Evolutionary conservation across 2,797 vertebrate species (phyloP).

Genomic region (Netta rufina): DNA sequence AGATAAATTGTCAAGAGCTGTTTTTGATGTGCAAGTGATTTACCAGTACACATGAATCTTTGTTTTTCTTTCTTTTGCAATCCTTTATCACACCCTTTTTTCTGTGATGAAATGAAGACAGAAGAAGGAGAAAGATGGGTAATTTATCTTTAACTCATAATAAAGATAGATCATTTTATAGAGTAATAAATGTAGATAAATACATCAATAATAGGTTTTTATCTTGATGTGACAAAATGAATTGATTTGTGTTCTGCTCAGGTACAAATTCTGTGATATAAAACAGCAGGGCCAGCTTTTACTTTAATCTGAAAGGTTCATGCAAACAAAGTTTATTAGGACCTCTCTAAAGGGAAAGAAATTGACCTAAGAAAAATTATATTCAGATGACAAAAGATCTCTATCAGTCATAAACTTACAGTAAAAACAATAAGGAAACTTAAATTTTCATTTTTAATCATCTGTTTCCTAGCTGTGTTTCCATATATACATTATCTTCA

Average conservation of each 20-base stretch:
- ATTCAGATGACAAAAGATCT: not conserved
- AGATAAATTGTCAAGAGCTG: not conserved
- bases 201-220: not conserved
- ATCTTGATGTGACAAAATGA: not conserved
- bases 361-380: not conserved
- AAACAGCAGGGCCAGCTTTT: not conserved
- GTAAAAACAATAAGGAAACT: not conserved
- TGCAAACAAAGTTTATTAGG: not conserved
- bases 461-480: not conserved
- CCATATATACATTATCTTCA: not conserved
- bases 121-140: conserved; percentile 87
- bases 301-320: not conserved
- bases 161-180: not conserved
- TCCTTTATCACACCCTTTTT: conserved; percentile 2
- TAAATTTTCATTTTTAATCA: not conserved
- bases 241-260: not conserved
- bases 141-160: conserved; percentile 67
- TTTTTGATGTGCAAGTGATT: not conserved
- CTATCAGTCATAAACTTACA: not conserved
- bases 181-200: not conserved
- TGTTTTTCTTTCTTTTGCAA: conserved; percentile 54
- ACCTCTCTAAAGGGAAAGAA: not conserved
- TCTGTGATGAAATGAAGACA: conserved; percentile 79
- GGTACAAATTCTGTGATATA: not conserved
- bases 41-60: not conserved